Evolutionary conservation across 2,797 vertebrate genomes (phyloP).

Genomic region (Anabas testudineus): DNA sequence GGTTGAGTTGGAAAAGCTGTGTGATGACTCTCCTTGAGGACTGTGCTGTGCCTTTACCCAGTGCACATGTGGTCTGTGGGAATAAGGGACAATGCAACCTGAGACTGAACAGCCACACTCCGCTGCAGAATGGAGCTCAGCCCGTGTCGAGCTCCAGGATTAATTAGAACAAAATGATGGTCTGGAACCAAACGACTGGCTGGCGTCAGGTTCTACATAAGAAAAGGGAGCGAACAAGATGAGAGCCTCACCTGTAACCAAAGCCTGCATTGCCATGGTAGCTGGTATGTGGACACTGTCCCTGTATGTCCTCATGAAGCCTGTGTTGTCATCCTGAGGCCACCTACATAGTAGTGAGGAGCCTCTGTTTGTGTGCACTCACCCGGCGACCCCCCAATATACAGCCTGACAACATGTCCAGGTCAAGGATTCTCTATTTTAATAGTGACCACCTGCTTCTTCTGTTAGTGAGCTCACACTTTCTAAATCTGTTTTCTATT

Average conservation of each 20-base stretch:
- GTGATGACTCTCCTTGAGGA: slow-evolving; percentile 24
- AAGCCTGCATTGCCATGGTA: slow-evolving; percentile 37
- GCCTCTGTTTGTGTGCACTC: slow-evolving; percentile 73
- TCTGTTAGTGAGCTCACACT: slow-evolving; percentile 73
- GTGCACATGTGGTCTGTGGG: slow-evolving; percentile 49
- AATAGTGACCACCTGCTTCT: slow-evolving; percentile 82
- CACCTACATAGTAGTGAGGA: slow-evolving; percentile 74
- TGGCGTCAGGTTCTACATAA: slow-evolving; percentile 52
- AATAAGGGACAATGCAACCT: slow-evolving; percentile 53
- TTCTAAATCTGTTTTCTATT: slow-evolving; percentile 74
- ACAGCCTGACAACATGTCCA: slow-evolving; percentile 52
- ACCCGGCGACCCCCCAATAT: slow-evolving; percentile 32
- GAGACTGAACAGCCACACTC: slow-evolving; percentile 60
- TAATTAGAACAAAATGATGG: slow-evolving; percentile 71
- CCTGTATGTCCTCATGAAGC: slow-evolving; percentile 48
- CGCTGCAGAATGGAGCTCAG: slow-evolving; percentile 22
- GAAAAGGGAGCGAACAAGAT: slow-evolving; percentile 40
- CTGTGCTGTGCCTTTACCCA: slow-evolving; percentile 7
- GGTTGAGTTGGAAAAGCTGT: neutral
- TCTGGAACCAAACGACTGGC: slow-evolving; percentile 25
- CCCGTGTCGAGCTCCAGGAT: slow-evolving; percentile 46
- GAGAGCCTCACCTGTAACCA: slow-evolving; percentile 41
- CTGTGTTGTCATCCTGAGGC: slow-evolving; percentile 61
- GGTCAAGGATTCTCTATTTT: slow-evolving; percentile 80
- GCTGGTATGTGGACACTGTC: slow-evolving; percentile 43